Conservation (phyloP, 2,113 vertebrate species). For the Xenopus tropicalis region DNA sequence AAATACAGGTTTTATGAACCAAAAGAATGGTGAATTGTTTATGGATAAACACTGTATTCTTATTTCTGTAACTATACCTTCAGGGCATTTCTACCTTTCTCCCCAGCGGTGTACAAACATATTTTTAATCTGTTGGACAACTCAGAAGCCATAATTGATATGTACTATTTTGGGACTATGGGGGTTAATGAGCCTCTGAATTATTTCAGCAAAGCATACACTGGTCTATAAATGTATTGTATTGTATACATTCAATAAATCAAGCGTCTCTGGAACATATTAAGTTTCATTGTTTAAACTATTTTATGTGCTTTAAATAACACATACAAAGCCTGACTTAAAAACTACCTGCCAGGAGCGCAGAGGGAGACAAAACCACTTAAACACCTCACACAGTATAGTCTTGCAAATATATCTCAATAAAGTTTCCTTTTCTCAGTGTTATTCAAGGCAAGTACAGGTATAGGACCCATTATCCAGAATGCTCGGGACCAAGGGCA, state of each 20-base stretch:
- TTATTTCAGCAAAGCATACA: neutral
- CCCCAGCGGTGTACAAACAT: too few species aligned
- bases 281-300: conserved; percentile 30
- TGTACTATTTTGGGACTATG: neutral
- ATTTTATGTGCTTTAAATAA: conserved; percentile 4
- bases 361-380: conserved; percentile 9
- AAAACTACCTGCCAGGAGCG: conserved; percentile 25
- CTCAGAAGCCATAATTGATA: neutral
- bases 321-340: conserved; percentile 21
- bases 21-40: too few species aligned
- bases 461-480: too few species aligned
- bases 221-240: neutral
- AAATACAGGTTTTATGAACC: too few species aligned
- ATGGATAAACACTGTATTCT: too few species aligned
- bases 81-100: too few species aligned
- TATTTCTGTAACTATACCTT: too few species aligned
- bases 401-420: conserved; percentile 15
- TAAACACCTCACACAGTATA: conserved; percentile 1
- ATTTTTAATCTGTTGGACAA: too few species aligned
- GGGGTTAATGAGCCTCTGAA: neutral
- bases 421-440: conserved; percentile 7
- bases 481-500: too few species aligned
- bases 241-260: neutral
- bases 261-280: conserved; percentile 13
- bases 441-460: neutral